Evolutionary conservation across 2,797 vertebrate species (phyloP), one percentile per base, ranked within the genome.

Genomic region (Platalea minor): DNA sequence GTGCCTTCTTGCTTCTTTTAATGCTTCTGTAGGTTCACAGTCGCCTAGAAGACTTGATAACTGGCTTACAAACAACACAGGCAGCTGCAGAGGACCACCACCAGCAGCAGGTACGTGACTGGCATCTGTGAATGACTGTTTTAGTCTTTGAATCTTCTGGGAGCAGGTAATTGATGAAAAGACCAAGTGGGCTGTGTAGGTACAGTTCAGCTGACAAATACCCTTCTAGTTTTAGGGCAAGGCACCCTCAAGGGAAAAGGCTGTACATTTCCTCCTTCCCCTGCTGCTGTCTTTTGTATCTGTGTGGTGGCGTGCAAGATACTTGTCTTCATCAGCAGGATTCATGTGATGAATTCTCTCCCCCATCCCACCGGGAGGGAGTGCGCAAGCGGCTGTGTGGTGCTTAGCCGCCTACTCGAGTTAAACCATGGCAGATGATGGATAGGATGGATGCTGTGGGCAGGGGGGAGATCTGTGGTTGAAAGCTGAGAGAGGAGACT

Each of bases 71-170:
- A 93, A 98, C 98, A 96, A 97, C 97, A 92, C 99, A 99, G 94
- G 98, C 99, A 97, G 98, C 96, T 94, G 97, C 98, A 91, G 99
- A 99, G 95, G 98, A 99, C 54, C 98, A 99, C 88, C 98, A 99
- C 29, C 98, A 68, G 93, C 98, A 97, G 93, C 98, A 99, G 98
- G 99, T 99, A 91, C 17, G 3, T 37, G 19, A 72, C 24, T 45
- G 39, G 33, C 31, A 89, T 73, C 72, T 90, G 17, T 57, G 31
- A 63, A 74, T 26, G 9, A 41, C 37, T 75, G 25, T 2, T 82
- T 43, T 39, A 76, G 82, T 68, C 39, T 65, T 76, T 35, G 28
- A 53, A 41, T 54, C 29, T 73, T 65, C 46, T 73, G 17, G 43
- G 21, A 50, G 19, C 39, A 28, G 11, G 16, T 59, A 89, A 56